A percentile compares a stretch with the other conserved stretches of the same genome.
Conservation (phyloP, 2,113 vertebrate species). For the Candoia aspera region DNA sequence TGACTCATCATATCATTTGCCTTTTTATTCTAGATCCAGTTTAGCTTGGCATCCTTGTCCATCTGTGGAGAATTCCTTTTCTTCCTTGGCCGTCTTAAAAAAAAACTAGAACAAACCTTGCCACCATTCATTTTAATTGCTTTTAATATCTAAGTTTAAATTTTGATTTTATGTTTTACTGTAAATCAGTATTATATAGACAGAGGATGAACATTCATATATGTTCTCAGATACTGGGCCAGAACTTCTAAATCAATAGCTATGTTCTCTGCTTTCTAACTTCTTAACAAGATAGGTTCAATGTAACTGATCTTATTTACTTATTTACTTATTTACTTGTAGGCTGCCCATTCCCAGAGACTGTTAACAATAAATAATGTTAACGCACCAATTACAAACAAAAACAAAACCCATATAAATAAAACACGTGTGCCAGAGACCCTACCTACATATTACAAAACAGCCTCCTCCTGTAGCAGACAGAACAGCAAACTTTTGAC, state of each 20-base stretch:
- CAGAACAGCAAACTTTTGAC: no score
- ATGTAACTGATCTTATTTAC: not conserved
- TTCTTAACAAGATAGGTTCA: not conserved
- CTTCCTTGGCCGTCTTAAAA: not conserved
- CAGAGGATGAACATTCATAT: not conserved
- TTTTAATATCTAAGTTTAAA: not conserved
- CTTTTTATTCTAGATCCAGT: constrained; percentile 3
- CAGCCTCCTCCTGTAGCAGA: no score
- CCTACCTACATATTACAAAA: no score
- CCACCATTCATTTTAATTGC: not conserved
- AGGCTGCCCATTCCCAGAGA: not conserved
- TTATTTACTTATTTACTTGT: not conserved
- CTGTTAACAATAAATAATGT: no score
- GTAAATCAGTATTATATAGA: not conserved
- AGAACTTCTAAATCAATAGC: not conserved
- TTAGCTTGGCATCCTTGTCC: not conserved
- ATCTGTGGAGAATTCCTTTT: constrained; percentile 19
- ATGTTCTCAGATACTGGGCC: not conserved
- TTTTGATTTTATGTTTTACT: not conserved
- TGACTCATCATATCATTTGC: not conserved
- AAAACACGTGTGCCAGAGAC: no score
- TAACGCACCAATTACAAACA: no score
- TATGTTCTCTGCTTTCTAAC: not conserved
- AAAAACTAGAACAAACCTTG: not conserved
- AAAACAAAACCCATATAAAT: no score